Evolutionary conservation across 2,888 invertebrate species (phyloP), one percentile per base, ranked within the genome.

Genomic region (Epiblema foenella): DNA sequence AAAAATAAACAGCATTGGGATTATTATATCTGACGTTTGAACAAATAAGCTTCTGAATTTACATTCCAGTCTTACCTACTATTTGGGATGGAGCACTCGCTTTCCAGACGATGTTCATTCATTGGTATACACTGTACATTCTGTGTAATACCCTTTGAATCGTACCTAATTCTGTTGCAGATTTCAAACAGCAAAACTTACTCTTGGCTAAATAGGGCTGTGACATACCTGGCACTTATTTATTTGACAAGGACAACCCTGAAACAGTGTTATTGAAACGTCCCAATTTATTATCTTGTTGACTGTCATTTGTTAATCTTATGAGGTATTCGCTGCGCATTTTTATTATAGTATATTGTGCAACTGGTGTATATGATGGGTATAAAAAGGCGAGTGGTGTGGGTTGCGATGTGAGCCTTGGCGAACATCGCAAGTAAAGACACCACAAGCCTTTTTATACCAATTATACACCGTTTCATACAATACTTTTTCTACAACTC

Each of bases 121-220:
- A 60, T 24, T 46, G 46, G 42, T 62, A 62, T 62, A 62, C n/a
- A 62, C 62, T 29, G 33, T 51, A 63, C 37, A 37, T 60, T 52
- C 33, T 29, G 17, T 29, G 33, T 62, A 33, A 29, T 46, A 18
- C 33, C 17, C 49, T 62, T 29, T 51, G 51, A 62, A 62, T 51
- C 9, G 37, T 37, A 52, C 63, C 63, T 52, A 52, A 63, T 37
- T 63, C n/a, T 37, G 11, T 33, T 63, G 52, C 52, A 63, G 51
- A 52, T 37, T 52, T 37, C 51, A 63, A 49, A 62, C 46, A 49
- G 49, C 60, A 49, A 62, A 62, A 49, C 49, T 62, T 62, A 33
- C 51, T 58, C 12, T 51, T 29, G 39, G 42, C 18, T 51, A 29
- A 59, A 15, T 15, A 42, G 52, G 42, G 59, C n/a, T 52, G 39